A percentile compares a stretch with the other conserved stretches of the same genome.
Evolutionary conservation across 1,140 invertebrate species (phyloP).

Genomic region (Penaeus chinensis): DNA sequence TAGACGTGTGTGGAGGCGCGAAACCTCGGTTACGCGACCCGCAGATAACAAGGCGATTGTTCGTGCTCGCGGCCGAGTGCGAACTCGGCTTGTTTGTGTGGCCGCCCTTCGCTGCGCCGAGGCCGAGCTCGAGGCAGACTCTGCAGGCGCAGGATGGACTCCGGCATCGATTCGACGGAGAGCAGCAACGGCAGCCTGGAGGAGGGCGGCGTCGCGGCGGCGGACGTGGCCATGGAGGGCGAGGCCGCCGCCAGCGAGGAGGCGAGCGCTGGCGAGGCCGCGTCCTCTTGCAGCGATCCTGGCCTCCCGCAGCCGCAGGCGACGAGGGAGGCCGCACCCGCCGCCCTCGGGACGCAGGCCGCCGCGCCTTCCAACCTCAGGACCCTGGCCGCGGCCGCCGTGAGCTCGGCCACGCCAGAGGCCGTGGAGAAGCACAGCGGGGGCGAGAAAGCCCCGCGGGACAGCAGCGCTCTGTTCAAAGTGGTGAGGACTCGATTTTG

Average conservation of each 20-base stretch:
- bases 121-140: not conserved
- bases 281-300: not conserved
- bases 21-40: no score
- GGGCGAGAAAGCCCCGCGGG: no score
- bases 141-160: conserved; percentile 25
- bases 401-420: not conserved
- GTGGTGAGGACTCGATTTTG: not conserved
- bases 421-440: no score
- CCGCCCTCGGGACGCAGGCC: no score
- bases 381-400: not conserved
- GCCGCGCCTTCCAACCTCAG: not conserved
- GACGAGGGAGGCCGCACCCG: not conserved
- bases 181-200: conserved; percentile 40
- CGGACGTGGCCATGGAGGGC: conserved; percentile 14
- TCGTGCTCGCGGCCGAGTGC: no score
- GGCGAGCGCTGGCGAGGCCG: not conserved
- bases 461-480: not conserved
- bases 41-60: no score
- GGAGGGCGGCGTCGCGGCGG: conserved; percentile 21
- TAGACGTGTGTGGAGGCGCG: no score
- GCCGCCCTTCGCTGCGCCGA: no score
- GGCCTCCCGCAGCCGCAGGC: not conserved
- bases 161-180: conserved; percentile 51
- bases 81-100: no score
- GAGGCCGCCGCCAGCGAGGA: not conserved